Base-by-base conservation (phyloP, 2,888 invertebrate genomes). In the Sphaerophoria rueppellii region DNA sequence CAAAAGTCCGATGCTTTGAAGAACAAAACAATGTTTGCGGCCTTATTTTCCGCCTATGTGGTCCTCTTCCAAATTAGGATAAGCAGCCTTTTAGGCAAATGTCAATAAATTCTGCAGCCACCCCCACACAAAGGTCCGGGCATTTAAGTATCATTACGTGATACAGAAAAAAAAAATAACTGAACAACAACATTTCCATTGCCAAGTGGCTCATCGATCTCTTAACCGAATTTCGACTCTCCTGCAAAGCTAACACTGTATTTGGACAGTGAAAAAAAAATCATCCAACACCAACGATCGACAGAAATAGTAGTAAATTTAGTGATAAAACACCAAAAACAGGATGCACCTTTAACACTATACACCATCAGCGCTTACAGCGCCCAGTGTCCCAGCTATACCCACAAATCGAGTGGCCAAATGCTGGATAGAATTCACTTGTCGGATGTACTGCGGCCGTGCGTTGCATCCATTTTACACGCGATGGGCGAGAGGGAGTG, bases 291-390 rank as follows among this genome's bases (percentile, higher is more conserved):
- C 32, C 50, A 67, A 60, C 32, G n/a, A 43, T 57, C 43, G 48
- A 50, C 14, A n/a, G 16, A 70, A 43, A 24, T 48, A 37, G 67
- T 60, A 82, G 63, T 77, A 76, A 83, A 79, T 71, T 79, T 71
- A 50, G 71, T 83, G 75, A 83, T 83, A 83, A 83, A 79, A 79
- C 83, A 79, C 71, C 65, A 75, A 75, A 83, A 75, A 60, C 79
- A 82, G 83, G 75, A 71, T 67, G 74, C 46, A 58, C 71, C 73
- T 83, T 75, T 48, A 79, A 75, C 79, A 79, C 65, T 67, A 24
- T 24, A 50, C 69, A 52, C 69, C 57, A 70, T 60, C 61, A 16
- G 77, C 35, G 65, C 54, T 37, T 12, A n/a, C 40, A 37, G 48
- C 46, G 16, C 24, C 24, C 24, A 24, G 2, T 24, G 1, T 24